phyloP scores from a whole-genome alignment of 2,888 invertebrate genomes.

The Spodoptera exigua region DNA sequence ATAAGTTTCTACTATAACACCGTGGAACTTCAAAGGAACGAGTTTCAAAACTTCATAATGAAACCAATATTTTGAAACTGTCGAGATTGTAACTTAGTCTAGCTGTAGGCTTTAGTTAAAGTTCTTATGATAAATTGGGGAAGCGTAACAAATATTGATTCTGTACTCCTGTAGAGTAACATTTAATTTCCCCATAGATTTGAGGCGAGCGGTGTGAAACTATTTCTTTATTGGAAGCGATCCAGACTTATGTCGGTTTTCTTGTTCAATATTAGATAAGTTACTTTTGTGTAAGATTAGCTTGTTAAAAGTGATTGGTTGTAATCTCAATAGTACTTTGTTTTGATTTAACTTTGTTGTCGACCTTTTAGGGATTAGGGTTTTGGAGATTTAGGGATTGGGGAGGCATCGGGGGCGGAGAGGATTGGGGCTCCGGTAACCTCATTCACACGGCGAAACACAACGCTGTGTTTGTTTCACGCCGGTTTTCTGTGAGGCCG shows the following conservation, averaged over 20 bases:
- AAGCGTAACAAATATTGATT: conserved; percentile 18
- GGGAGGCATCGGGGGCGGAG: too few relatives aligned
- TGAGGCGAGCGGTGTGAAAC: not conserved
- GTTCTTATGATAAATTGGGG: conserved; percentile 7
- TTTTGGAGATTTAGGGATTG: too few relatives aligned
- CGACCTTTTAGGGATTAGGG: too few relatives aligned
- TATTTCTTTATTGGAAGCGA: conserved; percentile 2
- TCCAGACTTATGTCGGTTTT: not conserved
- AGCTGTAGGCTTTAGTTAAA: not conserved
- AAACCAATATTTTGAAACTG: conserved; percentile 17
- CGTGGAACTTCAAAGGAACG: not conserved
- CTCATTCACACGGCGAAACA: too few relatives aligned
- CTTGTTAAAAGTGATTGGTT: too few relatives aligned
- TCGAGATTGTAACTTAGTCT: not conserved
- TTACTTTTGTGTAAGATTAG: too few relatives aligned
- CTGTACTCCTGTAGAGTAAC: conserved; percentile 5
- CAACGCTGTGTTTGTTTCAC: too few relatives aligned
- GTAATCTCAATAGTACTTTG: too few relatives aligned
- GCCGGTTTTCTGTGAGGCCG: too few relatives aligned
- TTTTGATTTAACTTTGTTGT: too few relatives aligned
- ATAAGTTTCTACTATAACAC: too few relatives aligned
- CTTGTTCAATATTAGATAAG: not conserved
- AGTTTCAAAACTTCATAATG: conserved; percentile 10
- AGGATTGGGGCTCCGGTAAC: too few relatives aligned
- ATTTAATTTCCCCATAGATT: conserved; percentile 28